A percentile compares a stretch with the other conserved stretches of the same genome.
Evolutionary conservation across 1,140 invertebrate species (phyloP).

Genomic region (Ostrea edulis): DNA sequence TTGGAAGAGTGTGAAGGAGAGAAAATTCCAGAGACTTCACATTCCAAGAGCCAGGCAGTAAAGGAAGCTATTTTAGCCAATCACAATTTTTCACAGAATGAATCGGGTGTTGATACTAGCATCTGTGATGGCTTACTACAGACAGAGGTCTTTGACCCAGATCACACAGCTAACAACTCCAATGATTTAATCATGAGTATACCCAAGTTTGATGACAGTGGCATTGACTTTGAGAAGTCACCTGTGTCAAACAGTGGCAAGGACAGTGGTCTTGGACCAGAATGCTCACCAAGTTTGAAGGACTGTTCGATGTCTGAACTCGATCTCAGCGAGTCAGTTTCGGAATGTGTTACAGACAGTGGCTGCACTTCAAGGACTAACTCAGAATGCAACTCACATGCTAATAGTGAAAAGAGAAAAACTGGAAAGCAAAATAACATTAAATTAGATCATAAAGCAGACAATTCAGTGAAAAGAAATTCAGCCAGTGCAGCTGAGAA

Average conservation of each 20-base stretch:
- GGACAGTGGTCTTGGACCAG: conserved; percentile 57
- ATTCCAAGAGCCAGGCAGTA: not conserved
- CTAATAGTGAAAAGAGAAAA: conserved; percentile 7
- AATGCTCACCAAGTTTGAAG: conserved; percentile 32
- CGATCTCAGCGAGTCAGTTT: conserved; percentile 13
- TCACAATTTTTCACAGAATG: conserved; percentile 13
- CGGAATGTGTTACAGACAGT: conserved; percentile 15
- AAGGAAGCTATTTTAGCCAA: not conserved
- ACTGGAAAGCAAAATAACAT: not conserved
- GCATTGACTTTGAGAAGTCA: conserved; percentile 75
- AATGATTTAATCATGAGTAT: not conserved
- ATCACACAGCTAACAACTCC: conserved; percentile 6
- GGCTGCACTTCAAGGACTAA: conserved; percentile 36
- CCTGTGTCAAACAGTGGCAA: conserved; percentile 60
- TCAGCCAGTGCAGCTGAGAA: conserved; percentile 18
- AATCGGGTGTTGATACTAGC: not conserved
- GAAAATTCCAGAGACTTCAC: not conserved
- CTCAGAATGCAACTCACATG: conserved; percentile 38
- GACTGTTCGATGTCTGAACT: conserved; percentile 19
- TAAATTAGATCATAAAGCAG: not conserved
- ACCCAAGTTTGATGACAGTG: conserved; percentile 77
- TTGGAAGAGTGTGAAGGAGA: not conserved
- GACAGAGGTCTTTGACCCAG: not conserved
- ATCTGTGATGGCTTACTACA: not conserved
- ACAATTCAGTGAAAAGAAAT: not conserved